These are phyloP conservation scores for Athrips mouffetella DNA, from an alignment of 2,888 invertebrate species.

Conservation along the genomic window DNA sequence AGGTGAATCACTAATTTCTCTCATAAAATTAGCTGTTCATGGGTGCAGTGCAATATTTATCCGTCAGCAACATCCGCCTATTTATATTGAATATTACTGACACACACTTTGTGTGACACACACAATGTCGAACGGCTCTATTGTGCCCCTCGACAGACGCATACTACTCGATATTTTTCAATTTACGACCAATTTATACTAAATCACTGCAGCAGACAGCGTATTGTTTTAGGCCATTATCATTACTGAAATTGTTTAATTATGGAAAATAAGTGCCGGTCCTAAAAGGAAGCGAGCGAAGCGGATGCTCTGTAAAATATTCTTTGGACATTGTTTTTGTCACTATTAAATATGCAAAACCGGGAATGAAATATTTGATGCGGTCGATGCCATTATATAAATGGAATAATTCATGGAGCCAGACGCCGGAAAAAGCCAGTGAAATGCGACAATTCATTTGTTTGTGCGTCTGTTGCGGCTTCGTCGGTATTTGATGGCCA, in stretches of 20 bases:
- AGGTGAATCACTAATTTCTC: conserved; percentile 78
- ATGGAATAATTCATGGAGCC: conserved; percentile 71
- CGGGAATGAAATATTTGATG: conserved; percentile 70
- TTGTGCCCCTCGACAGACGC: conserved; percentile 12
- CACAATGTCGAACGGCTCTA: conserved; percentile 33
- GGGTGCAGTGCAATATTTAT: conserved; percentile 75
- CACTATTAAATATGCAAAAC: conserved; percentile 70
- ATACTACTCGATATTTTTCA: conserved; percentile 1
- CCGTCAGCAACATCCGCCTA: conserved; percentile 65
- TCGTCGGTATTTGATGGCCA: conserved; percentile 50
- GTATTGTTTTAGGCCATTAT: conserved; percentile 7
- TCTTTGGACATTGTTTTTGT: conserved; percentile 59
- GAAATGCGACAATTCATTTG: conserved; percentile 70
- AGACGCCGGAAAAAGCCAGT: conserved; percentile 66
- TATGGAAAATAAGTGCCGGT: conserved; percentile 33
- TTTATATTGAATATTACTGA: conserved; percentile 52
- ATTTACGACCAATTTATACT: background rate
- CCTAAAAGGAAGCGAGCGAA: conserved; percentile 35
- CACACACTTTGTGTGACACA: too few relatives aligned
- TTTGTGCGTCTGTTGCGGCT: conserved; percentile 61
- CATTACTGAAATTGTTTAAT: conserved; percentile 23
- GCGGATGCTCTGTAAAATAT: conserved; percentile 41
- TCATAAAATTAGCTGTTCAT: conserved; percentile 73
- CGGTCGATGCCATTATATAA: conserved; percentile 68
- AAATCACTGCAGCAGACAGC: conserved; percentile 4